Base-by-base conservation (phyloP, 2,888 invertebrate genomes). In the Aquatica leii region DNA sequence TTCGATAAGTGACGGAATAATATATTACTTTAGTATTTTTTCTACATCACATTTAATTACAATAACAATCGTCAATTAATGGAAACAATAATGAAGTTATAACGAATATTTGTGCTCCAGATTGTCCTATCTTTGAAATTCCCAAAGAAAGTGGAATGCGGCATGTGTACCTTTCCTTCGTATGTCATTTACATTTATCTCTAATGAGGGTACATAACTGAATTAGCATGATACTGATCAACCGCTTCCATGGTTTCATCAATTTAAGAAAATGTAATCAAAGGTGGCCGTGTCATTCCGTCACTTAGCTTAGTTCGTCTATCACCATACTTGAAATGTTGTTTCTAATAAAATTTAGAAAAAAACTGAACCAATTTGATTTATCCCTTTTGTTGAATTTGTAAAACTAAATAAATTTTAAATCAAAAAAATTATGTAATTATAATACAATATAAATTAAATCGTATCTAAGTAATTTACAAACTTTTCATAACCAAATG, bases 151-250 rank as follows among this genome's bases (percentile, higher is more conserved):
- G 60, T 57, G 64, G 64, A 64, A 64, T 64, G 64, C 60, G 43
- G 63, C 57, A 58, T 48, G 59, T 59, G 59, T 56, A 31, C 52
- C 59, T 58, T 65, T 57, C 56, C 65, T 58, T 62, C 56, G 62
- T 70, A 63, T 62, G 62, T 68, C 64, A 76, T 76, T 74, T 76
- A 74, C 75, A 76, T 76, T 75, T 75, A 76, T 73, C 74, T 74
- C 70, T 76, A 76, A 76, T 74, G 74, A 76, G 75, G 67, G 69
- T 67, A 71, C 73, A 71, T 68, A 70, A 71, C 70, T 70, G 69
- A 70, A 76, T 76, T 76, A 74, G 71, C 76, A 76, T 75, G 76
- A 76, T 76, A 76, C 66, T 57, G 73, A 76, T 76, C 76, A 65
- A 61, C 56, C 61, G 63, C 60, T 65, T 24, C 56, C 61, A 52